A percentile compares a stretch with the other conserved stretches of the same genome.
These are phyloP conservation scores for Champsocephalus esox DNA, from an alignment of 2,797 vertebrate species.

Conservation along the genomic window DNA sequence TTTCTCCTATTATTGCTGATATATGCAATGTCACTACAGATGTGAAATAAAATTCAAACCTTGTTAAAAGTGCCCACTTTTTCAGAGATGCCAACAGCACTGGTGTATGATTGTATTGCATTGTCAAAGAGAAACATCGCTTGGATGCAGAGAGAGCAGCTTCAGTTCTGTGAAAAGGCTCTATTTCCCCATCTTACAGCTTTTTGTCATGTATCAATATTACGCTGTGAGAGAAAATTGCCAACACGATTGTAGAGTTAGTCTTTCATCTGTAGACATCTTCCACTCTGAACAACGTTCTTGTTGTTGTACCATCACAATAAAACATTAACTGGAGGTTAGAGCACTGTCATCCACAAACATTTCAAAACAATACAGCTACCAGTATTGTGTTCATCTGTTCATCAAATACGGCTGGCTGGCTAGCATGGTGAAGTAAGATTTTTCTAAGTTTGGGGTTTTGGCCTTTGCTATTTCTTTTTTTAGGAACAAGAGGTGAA, in stretches of 20 bases:
- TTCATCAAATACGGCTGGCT: constrained; percentile 6
- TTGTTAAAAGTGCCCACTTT: constrained; percentile 15
- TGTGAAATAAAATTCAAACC: constrained; percentile 35
- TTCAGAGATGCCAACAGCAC: constrained; percentile 33
- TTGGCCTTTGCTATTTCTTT: no score
- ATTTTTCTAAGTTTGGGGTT: not conserved
- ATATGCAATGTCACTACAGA: constrained; percentile 15
- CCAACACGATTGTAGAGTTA: constrained; percentile 21
- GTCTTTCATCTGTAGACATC: constrained; percentile 40
- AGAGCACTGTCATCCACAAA: constrained; percentile 2
- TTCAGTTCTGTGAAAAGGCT: constrained; percentile 8
- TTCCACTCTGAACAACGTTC: constrained; percentile 16
- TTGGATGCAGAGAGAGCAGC: constrained; percentile 15
- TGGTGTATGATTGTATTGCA: constrained; percentile 30
- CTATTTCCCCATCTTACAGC: constrained; percentile 18
- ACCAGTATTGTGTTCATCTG: constrained; percentile 9
- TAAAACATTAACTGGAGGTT: constrained; percentile 16
- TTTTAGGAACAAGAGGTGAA: no score
- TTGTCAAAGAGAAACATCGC: constrained; percentile 31
- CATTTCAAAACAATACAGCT: constrained; percentile 7
- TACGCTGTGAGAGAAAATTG: constrained; percentile 24
- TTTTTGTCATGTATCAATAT: constrained; percentile 34
- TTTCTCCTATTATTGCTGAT: constrained; percentile 3
- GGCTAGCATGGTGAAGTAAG: not conserved
- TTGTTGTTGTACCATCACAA: constrained; percentile 32